A percentile compares a stretch with the other conserved stretches of the same genome.
Evolutionary conservation across 2,797 vertebrate species (phyloP).

Genomic region (Rhinatrema bivittatum): DNA sequence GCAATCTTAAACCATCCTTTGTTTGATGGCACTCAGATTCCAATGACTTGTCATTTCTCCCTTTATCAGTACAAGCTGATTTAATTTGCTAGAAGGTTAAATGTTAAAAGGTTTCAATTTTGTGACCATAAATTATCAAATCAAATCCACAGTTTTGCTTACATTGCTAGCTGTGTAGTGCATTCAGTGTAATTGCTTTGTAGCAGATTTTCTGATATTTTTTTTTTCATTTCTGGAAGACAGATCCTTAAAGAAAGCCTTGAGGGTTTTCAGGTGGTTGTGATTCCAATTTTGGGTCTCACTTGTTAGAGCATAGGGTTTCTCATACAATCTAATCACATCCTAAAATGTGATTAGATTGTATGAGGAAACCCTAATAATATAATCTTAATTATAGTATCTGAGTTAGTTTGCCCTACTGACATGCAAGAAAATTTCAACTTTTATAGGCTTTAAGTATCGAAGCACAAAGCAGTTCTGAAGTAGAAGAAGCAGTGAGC

Average conservation of each 20-base stretch:
- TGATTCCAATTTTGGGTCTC: slow-evolving; percentile 28
- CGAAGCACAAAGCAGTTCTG: slow-evolving; percentile 49
- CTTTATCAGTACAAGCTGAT: slow-evolving; percentile 12
- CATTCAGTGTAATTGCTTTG: slow-evolving; percentile 37
- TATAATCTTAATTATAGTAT: too few species aligned
- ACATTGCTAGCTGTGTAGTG: slow-evolving; percentile 34
- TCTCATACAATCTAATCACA: slow-evolving; percentile 37
- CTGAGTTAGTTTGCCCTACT: slow-evolving; percentile 38
- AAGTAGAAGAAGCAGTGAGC: slow-evolving; percentile 49
- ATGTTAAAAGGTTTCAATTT: slow-evolving; percentile 35
- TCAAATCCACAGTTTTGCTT: slow-evolving; percentile 32
- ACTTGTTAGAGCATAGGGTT: slow-evolving; percentile 27
- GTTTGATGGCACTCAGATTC: too few species aligned
- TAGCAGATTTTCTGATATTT: slow-evolving; percentile 36
- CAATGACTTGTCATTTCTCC: too few species aligned
- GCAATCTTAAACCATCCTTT: too few species aligned
- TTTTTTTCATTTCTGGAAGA: slow-evolving; percentile 36
- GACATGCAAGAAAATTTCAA: slow-evolving; percentile 49
- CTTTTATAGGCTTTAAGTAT: slow-evolving; percentile 51
- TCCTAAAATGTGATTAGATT: too few species aligned
- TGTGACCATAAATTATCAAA: slow-evolving; percentile 35
- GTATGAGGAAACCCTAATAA: too few species aligned
- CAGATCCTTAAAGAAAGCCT: slow-evolving; percentile 23
- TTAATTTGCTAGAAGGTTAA: slow-evolving; percentile 36
- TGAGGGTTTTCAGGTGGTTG: slow-evolving; percentile 43